phyloP scores from a whole-genome alignment of 2,113 vertebrate genomes.

The Crotophaga sulcirostris region DNA sequence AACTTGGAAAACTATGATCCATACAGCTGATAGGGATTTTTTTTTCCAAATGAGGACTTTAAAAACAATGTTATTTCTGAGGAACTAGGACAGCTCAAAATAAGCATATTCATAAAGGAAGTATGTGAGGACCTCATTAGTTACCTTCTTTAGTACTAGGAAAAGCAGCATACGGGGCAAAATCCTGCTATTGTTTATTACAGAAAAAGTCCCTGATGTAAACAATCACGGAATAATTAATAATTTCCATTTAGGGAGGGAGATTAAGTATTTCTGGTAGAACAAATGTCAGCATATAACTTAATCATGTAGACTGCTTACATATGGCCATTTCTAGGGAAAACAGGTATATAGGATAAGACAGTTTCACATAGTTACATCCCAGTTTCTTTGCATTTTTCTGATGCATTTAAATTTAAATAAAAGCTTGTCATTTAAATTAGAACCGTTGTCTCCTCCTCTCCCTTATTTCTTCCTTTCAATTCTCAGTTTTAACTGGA shows the following conservation, averaged over 20 bases:
- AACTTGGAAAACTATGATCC: not conserved
- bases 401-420: not conserved
- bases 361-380: not conserved
- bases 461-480: not conserved
- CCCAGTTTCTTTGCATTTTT: not conserved
- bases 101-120: not conserved
- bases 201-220: not conserved
- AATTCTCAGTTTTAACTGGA: slow-evolving; percentile 5
- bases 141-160: not conserved
- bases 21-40: not conserved
- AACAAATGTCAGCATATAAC: not conserved
- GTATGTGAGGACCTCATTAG: not conserved
- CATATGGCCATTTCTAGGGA: not conserved
- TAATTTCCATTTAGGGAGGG: not conserved
- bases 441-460: not conserved
- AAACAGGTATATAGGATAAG: not conserved
- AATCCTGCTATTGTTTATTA: not conserved
- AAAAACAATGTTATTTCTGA: not conserved
- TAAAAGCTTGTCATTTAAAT: not conserved
- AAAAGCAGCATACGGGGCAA: not conserved
- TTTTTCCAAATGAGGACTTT: not conserved
- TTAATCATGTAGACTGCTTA: not conserved
- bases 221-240: not conserved
- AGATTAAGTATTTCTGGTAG: not conserved
- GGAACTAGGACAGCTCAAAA: not conserved